Evolutionary conservation across 2,888 invertebrate species (phyloP).

Genomic region (Pimpla rufipes): DNA sequence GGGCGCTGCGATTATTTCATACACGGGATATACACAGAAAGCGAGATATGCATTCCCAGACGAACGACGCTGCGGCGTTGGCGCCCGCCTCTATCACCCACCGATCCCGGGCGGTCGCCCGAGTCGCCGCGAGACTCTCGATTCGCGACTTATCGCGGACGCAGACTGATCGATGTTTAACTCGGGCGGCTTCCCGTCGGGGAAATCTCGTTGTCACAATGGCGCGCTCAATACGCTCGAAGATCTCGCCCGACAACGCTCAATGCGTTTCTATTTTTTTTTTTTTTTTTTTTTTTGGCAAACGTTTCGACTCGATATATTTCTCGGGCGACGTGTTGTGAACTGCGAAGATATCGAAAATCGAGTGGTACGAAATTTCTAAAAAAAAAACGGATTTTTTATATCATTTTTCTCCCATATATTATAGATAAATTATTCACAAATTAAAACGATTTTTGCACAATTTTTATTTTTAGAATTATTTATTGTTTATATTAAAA

Average conservation of each 20-base stretch:
- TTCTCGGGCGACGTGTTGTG: no score
- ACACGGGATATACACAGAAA: constrained; percentile 45
- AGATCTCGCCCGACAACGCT: not conserved
- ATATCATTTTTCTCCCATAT: no score
- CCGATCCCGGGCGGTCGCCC: constrained; percentile 51
- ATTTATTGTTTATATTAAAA: no score
- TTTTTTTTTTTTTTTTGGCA: not conserved
- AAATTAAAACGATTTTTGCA: no score
- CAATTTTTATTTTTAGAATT: no score
- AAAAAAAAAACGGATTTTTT: no score
- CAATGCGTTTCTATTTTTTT: no score
- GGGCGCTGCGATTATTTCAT: constrained; percentile 75
- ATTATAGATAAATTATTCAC: no score
- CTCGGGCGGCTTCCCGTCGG: not conserved
- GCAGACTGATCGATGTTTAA: constrained; percentile 20
- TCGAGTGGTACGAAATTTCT: no score
- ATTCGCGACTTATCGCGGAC: constrained; percentile 33
- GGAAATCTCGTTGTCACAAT: constrained; percentile 44
- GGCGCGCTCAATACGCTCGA: constrained; percentile 17
- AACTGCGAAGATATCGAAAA: no score
- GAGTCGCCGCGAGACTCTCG: constrained; percentile 22
- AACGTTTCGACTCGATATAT: not conserved
- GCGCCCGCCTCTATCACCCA: constrained; percentile 78
- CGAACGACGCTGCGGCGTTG: constrained; percentile 79
- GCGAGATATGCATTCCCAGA: constrained; percentile 79